Conservation (phyloP, 1,140 invertebrate genomes). For the Kradibia gibbosae region DNA sequence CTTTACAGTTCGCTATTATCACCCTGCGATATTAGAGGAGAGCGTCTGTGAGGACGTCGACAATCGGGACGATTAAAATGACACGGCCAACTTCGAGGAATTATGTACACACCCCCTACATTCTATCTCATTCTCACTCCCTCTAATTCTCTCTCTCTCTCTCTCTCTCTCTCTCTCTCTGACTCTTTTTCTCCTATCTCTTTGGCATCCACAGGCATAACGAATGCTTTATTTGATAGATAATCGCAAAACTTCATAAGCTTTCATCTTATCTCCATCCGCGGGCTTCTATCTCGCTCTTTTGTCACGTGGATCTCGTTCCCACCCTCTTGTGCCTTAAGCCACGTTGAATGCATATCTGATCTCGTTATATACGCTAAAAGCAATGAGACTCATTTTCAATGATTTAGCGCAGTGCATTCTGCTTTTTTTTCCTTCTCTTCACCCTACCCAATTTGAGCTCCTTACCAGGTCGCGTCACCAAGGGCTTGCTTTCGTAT, state of each 20-base stretch:
- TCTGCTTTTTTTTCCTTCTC: background rate
- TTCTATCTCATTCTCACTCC: too few relatives aligned
- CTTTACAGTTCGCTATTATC: slow-evolving; percentile 17
- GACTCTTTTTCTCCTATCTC: too few relatives aligned
- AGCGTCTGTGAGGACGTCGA: background rate
- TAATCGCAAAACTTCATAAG: slow-evolving; percentile 31
- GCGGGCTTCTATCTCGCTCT: background rate
- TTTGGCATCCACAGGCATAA: too few relatives aligned
- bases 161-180: too few relatives aligned
- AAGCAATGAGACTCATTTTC: slow-evolving; percentile 14
- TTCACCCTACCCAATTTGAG: too few relatives aligned
- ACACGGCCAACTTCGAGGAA: background rate
- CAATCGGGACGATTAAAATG: slow-evolving; percentile 15
- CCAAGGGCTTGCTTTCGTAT: background rate
- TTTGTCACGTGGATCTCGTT: background rate
- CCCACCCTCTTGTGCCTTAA: background rate
- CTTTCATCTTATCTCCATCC: slow-evolving; percentile 17
- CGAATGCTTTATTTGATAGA: slow-evolving; percentile 20
- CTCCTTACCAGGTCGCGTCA: too few relatives aligned
- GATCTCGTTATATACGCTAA: slow-evolving; percentile 25
- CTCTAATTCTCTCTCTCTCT: too few relatives aligned
- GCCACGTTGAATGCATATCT: slow-evolving; percentile 5
- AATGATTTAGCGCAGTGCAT: background rate
- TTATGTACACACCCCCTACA: too few relatives aligned
- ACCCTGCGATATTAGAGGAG: background rate